Evolutionary conservation across 2,888 invertebrate species (phyloP).

Genomic region (Clepsis dumicolana): DNA sequence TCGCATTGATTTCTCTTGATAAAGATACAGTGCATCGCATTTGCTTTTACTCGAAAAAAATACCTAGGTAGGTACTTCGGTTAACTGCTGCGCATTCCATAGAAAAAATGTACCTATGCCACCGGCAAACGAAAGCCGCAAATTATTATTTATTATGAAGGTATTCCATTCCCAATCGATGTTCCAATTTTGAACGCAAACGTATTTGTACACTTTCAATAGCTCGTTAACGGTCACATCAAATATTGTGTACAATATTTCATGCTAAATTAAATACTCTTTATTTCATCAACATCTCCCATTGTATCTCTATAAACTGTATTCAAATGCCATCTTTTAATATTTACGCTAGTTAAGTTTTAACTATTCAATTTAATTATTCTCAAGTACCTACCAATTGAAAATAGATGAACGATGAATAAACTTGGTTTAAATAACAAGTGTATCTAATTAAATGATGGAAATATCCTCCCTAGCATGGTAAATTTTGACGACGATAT

Average conservation of each 20-base stretch:
- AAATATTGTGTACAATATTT: slow-evolving; percentile 35
- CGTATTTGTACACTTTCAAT: slow-evolving; percentile 21
- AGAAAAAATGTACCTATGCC: too few species aligned
- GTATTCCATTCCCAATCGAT: background rate
- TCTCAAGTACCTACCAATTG: background rate
- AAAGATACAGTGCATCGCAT: too few species aligned
- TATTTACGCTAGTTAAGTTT: slow-evolving; percentile 11
- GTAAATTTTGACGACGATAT: too few species aligned
- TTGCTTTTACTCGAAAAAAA: too few species aligned
- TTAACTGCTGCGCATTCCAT: too few species aligned
- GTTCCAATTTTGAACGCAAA: slow-evolving; percentile 10
- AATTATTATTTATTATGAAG: background rate
- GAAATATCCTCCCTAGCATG: too few species aligned
- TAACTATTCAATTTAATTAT: slow-evolving; percentile 12
- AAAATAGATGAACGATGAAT: background rate
- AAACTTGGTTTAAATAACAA: background rate
- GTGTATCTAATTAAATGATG: background rate
- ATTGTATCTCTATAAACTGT: background rate
- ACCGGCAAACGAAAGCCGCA: background rate
- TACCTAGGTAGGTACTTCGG: too few species aligned
- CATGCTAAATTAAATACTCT: slow-evolving; percentile 29
- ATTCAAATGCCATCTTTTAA: background rate
- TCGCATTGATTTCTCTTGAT: too few species aligned
- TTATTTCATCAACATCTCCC: slow-evolving; percentile 8
- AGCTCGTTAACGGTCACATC: slow-evolving; percentile 38